Evolutionary conservation across 2,888 invertebrate species (phyloP), one percentile per base, ranked within the genome.

Genomic region (Tinea trinotella): DNA sequence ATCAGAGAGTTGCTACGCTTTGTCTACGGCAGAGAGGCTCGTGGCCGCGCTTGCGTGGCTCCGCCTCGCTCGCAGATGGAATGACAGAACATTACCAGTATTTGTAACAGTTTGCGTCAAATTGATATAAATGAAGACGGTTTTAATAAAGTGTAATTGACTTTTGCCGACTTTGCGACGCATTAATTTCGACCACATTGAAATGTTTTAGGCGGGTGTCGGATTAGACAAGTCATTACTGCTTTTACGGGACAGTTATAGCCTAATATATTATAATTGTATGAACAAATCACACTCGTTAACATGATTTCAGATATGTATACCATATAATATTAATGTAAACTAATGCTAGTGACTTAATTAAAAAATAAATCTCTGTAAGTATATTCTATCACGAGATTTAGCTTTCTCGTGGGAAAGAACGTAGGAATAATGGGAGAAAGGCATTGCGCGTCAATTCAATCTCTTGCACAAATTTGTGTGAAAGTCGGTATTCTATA

Each of bases 91-190:
- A 83, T 40, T 82, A 76, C 82, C 82, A 84, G 84, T 85, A 84
- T 85, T 85, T 84, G 84, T 84, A 84, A 83, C 84, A 83, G 83
- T 84, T 85, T 84, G 83, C 82, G 80, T 84, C 84, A 85, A 85
- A 85, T 85, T 85, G 84, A 85, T 84, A 85, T 85, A 84, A 85
- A 84, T 85, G 83, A 82, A 83, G 84, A 83, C 76, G 83, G 82
- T 83, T 85, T 85, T 85, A 85, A 85, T 85, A 84, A 84, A 84
- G 81, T 84, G 81, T 85, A 85, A 85, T 85, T 84, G 84, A 85
- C 84, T 85, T 84, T 83, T 83, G 83, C 79, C 78, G 80, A 85
- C 78, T 84, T 83, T 78, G 78, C 80, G 78, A 79, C 79, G 78
- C 82, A 82, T 82, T 83, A 83, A 83, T 84, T 83, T 83, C 73